Evolutionary conservation across 2,797 vertebrate species (phyloP), one percentile per base, ranked within the genome.

Genomic region (Chelon labrosus): DNA sequence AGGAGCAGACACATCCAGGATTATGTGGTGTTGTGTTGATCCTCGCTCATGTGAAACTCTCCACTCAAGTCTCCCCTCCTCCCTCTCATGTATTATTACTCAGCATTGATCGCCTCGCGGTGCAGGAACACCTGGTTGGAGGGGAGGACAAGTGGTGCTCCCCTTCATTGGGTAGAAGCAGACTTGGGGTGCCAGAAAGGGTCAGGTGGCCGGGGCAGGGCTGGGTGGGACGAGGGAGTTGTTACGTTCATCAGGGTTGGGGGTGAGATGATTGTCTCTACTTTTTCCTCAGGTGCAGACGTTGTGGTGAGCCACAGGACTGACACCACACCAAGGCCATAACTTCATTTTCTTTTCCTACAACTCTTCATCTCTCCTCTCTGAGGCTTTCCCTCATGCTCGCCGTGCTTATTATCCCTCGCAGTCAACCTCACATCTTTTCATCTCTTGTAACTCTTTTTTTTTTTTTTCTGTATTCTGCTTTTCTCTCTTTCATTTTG

Each of bases 31-130:
- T 75, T 77, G 80, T 84, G 87, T 77, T 82, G 86, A 86, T 89
- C 85, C 74, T 82, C 77, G 53, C 90, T 88, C 86, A 88, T 94
- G 94, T 95, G 94, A 94, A 95, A 95, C 93, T 93, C 93, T 93
- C 88, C 56, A 5, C 78, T 91, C 93, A 87, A 87, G 92, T 76
- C 72, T 77, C 88, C 83, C 86, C 77, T 72, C 77, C 73, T 86
- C 84, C 87, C 87, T 81, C 79, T 91, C 91, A 89, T 91, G 87
- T 92, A 82, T 88, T 89, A 84, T 89, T 87, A 81, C 87, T 86
- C 83, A 88, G 84, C 88, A 86, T 88, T 88, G 83, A 89, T 88
- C 85, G 88, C 79, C 69, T 87, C 86, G 89, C 87, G 90, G 89
- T 92, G 90, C 89, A 91, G 92, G 89, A 88, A 81, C 81, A 75